Conservation (phyloP, 2,113 vertebrate species). For the Macquaria australasica region DNA sequence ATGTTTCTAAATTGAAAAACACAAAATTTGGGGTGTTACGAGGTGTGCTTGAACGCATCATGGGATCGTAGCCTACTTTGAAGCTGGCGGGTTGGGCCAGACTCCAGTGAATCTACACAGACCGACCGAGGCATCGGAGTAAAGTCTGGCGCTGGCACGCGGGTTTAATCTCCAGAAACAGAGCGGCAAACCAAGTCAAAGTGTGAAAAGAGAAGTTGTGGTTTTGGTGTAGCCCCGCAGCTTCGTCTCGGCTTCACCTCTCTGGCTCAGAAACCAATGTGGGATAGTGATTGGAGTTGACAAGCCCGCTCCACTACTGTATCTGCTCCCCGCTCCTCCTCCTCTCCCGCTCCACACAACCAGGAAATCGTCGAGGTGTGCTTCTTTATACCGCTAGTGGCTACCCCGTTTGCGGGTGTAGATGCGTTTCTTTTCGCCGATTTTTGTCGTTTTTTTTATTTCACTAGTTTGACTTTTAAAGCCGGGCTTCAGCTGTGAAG, state of each 20-base stretch:
- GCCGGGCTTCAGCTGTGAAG: conserved; percentile 68
- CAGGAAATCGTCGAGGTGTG: conserved; percentile 87
- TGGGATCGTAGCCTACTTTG: conserved; percentile 73
- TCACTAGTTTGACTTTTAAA: conserved; percentile 56
- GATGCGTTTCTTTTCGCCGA: conserved; percentile 56
- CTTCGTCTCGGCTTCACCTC: conserved; percentile 17
- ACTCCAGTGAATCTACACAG: conserved; percentile 64
- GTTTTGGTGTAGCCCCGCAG: not conserved
- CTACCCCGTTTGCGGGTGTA: conserved; percentile 72
- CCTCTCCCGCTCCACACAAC: conserved; percentile 78
- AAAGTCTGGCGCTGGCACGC: conserved; percentile 28
- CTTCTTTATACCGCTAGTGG: conserved; percentile 72
- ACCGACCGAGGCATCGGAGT: conserved; percentile 20
- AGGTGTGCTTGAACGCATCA: conserved; percentile 45
- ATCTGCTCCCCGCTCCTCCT: conserved; percentile 64
- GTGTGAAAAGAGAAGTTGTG: conserved; percentile 30
- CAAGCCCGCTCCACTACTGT: conserved; percentile 83
- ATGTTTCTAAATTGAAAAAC: too few species aligned
- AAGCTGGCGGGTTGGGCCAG: conserved; percentile 78
- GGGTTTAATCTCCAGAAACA: conserved; percentile 18
- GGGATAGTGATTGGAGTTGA: conserved; percentile 85
- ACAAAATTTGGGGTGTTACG: not conserved
- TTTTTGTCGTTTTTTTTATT: conserved; percentile 45
- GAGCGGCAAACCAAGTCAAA: conserved; percentile 21
- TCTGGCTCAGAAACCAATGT: conserved; percentile 48